Evolutionary conservation across 2,797 vertebrate genomes (phyloP).

Genomic region (Gambelia wislizenii): DNA sequence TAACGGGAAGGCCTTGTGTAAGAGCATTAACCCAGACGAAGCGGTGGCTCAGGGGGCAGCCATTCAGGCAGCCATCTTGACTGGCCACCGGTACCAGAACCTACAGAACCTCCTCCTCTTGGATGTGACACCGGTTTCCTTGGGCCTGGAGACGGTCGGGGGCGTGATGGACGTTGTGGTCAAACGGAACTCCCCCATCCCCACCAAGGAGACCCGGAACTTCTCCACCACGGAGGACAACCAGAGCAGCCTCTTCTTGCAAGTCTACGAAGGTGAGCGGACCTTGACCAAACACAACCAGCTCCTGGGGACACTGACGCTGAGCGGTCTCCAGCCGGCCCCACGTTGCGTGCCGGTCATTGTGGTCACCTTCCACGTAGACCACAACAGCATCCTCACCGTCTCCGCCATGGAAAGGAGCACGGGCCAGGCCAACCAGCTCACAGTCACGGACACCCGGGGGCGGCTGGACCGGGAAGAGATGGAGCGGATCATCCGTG

Average conservation of each 20-base stretch:
- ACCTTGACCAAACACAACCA: conserved; percentile 85
- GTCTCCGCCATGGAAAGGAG: conserved; percentile 68
- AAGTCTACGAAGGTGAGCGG: conserved; percentile 83
- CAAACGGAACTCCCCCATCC: conserved; percentile 84
- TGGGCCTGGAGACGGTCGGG: conserved; percentile 83
- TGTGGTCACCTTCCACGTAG: conserved; percentile 81
- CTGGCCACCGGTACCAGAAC: conserved; percentile 69
- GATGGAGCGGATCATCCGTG: conserved; percentile 71
- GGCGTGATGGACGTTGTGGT: conserved; percentile 81
- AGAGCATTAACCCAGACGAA: conserved; percentile 55
- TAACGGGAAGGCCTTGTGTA: conserved; percentile 46
- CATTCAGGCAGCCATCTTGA: conserved; percentile 30
- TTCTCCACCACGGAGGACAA: conserved; percentile 84
- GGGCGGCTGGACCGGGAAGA: conserved; percentile 75
- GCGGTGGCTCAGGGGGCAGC: conserved; percentile 55
- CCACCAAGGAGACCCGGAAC: conserved; percentile 82
- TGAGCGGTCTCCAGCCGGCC: conserved; percentile 79
- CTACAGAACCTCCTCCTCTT: conserved; percentile 83
- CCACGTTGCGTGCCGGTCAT: conserved; percentile 81
- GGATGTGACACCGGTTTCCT: conserved; percentile 80
- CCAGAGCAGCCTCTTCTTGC: conserved; percentile 81
- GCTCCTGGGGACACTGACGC: conserved; percentile 81
- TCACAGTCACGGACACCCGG: conserved; percentile 73
- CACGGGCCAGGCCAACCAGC: conserved; percentile 71
- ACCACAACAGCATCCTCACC: conserved; percentile 82